Conservation (phyloP, 2,888 invertebrate genomes). For the Orthonevra nobilis region DNA sequence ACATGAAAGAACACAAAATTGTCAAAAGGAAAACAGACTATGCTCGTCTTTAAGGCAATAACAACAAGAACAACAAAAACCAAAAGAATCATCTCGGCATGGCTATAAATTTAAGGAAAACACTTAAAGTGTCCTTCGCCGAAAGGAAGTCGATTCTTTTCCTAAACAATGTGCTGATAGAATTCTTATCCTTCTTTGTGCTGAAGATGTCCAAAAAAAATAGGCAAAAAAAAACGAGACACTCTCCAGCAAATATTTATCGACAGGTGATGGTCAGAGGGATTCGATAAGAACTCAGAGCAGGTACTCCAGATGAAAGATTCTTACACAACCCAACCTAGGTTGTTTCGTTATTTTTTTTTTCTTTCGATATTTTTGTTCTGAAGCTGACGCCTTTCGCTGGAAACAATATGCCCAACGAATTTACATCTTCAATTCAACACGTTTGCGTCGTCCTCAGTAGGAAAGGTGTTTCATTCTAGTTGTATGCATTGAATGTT, state of each 20-base stretch:
- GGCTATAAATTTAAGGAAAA: conserved; percentile 55
- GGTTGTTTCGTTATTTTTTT: not conserved
- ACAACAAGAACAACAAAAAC: conserved; percentile 4
- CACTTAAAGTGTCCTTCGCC: conserved; percentile 54
- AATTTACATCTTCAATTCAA: conserved; percentile 43
- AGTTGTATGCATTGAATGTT: conserved; percentile 41
- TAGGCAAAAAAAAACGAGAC: conserved; percentile 16
- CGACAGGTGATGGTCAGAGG: conserved; percentile 59
- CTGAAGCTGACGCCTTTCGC: conserved; percentile 44
- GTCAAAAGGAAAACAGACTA: not conserved
- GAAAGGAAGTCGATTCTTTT: conserved; percentile 60
- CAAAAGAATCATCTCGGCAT: too few species aligned
- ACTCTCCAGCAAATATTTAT: conserved; percentile 59
- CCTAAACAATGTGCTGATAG: conserved; percentile 57
- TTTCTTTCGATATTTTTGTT: not conserved
- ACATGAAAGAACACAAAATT: too few species aligned
- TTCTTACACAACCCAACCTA: conserved; percentile 12
- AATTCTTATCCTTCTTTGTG: conserved; percentile 33
- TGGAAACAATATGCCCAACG: conserved; percentile 30
- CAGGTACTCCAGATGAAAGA: conserved; percentile 46
- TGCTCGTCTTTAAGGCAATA: not conserved
- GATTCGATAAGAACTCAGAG: conserved; percentile 43
- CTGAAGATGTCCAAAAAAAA: not conserved
- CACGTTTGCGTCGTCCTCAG: conserved; percentile 17
- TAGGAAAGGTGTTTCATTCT: conserved; percentile 3